Evolutionary conservation across 2,113 vertebrate genomes (phyloP).

Genomic region (Perca schrenkii): DNA sequence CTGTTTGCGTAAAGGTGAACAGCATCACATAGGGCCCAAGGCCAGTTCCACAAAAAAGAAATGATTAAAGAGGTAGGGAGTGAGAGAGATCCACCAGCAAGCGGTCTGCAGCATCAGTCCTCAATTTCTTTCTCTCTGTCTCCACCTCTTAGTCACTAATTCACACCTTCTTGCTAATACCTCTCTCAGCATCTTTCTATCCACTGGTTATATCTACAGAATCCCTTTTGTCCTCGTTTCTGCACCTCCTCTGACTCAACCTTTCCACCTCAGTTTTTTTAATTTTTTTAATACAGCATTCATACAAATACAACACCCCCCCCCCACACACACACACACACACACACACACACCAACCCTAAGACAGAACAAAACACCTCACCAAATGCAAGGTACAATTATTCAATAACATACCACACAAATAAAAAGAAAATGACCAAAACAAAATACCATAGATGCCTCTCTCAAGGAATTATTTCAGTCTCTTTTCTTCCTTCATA

Average conservation of each 20-base stretch:
- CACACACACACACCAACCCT: too few relatives aligned
- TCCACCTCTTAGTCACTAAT: background rate
- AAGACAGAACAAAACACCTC: too few relatives aligned
- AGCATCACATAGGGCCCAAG: slow-evolving; percentile 48
- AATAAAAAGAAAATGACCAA: too few relatives aligned
- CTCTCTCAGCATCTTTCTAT: slow-evolving; percentile 23
- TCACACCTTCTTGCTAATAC: slow-evolving; percentile 15
- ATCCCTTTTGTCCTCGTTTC: background rate
- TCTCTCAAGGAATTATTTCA: too few relatives aligned
- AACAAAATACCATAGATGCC: too few relatives aligned
- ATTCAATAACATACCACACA: too few relatives aligned
- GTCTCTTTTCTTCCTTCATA: too few relatives aligned
- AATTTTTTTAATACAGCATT: too few relatives aligned
- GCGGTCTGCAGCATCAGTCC: slow-evolving; percentile 22
- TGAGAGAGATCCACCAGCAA: slow-evolving; percentile 14
- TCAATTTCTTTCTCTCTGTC: slow-evolving; percentile 17
- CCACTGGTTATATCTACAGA: background rate
- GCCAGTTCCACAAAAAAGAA: slow-evolving; percentile 44
- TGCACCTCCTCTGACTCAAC: background rate
- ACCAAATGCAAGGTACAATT: too few relatives aligned
- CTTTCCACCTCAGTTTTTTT: background rate
- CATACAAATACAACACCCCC: too few relatives aligned
- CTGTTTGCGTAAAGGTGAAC: slow-evolving; percentile 62
- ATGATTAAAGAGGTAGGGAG: slow-evolving; percentile 52
- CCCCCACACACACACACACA: too few relatives aligned